Base-by-base conservation (phyloP, 2,888 invertebrate species). In the Caprella mutica region DNA sequence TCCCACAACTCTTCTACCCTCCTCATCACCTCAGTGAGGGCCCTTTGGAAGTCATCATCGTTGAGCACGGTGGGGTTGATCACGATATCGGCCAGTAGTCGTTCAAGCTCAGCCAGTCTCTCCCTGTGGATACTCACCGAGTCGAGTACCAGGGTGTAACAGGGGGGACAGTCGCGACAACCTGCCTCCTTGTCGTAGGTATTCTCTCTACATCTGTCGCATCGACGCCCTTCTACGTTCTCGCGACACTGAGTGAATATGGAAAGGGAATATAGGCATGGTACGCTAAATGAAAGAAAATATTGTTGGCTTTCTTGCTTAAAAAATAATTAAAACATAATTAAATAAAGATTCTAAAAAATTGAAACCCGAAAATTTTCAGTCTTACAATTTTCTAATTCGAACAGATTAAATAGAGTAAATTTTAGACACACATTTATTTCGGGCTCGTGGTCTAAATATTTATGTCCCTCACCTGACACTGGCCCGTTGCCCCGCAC, bases 171-270 rank as follows among this genome's bases (percentile, higher is more conserved):
- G 69, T 90, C 84, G 19, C 60, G 77, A 68, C 90, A 90, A 17
- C 92, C 93, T 56, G 84, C 83, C 65, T 90, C 86, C 26, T 92
- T 81, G 71, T 94, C 86, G 70, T 84, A 85, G 71, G 93, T 94
- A 72, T 98, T 98, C 72, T 97, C 97, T 75, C 91, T 89, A 72
- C 97, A 98, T 40, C 90, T 82, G 73, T 98, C 91, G 72, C 98
- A 98, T 24, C 83, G 81, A 30, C 86, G 77, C 1, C 97, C 97
- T 72, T 93, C 96, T 0, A 98, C 92, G 71, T 90, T 89, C 55
- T 86, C 84, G 64, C 86, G 80, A 61, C 74, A 74, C 72, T 74
- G 57, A 3, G 67, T 48, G 19, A 54, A 24, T 30, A 3, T n/a
- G n/a, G n/a, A n/a, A n/a, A n/a, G n/a, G n/a, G n/a, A n/a, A n/a